Conservation (phyloP, 2,797 vertebrate species). For the Cirrhinus mrigala region DNA sequence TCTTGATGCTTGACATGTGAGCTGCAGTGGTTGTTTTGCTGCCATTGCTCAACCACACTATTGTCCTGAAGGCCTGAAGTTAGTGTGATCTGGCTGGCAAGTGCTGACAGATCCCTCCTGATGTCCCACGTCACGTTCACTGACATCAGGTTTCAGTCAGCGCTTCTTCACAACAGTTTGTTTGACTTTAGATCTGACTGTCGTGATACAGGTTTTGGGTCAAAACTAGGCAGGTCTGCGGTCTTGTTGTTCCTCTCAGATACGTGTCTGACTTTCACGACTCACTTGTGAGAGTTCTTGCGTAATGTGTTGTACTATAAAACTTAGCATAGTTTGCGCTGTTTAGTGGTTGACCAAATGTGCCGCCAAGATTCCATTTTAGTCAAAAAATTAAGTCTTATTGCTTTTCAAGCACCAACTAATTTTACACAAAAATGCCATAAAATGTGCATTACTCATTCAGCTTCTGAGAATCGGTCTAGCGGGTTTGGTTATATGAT, state of each 20-base stretch:
- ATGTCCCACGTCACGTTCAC: neutral
- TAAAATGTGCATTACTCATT: neutral
- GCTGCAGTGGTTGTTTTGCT: conserved; percentile 3
- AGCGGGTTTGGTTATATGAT: conserved; percentile 14
- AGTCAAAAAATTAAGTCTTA: neutral
- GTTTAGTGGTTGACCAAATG: neutral
- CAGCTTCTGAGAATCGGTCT: neutral
- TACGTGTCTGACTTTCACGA: neutral
- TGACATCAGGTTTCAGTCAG: conserved; percentile 37
- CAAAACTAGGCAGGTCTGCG: neutral
- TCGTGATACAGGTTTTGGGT: neutral
- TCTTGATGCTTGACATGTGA: conserved; percentile 1
- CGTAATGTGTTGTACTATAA: neutral
- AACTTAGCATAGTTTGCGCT: neutral
- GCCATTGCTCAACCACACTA: conserved; percentile 30
- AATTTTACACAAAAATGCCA: neutral
- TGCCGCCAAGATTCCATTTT: neutral
- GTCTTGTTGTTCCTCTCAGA: neutral
- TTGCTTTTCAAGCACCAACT: neutral
- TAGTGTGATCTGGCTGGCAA: conserved; percentile 35
- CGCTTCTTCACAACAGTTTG: neutral
- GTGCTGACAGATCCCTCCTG: conserved; percentile 53
- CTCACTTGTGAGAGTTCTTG: conserved; percentile 4
- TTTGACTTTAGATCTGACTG: conserved; percentile 28
- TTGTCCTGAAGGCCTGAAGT: conserved; percentile 31